Base-by-base conservation (phyloP, 1,140 invertebrate species). In the Probaryconus sp. region DNA sequence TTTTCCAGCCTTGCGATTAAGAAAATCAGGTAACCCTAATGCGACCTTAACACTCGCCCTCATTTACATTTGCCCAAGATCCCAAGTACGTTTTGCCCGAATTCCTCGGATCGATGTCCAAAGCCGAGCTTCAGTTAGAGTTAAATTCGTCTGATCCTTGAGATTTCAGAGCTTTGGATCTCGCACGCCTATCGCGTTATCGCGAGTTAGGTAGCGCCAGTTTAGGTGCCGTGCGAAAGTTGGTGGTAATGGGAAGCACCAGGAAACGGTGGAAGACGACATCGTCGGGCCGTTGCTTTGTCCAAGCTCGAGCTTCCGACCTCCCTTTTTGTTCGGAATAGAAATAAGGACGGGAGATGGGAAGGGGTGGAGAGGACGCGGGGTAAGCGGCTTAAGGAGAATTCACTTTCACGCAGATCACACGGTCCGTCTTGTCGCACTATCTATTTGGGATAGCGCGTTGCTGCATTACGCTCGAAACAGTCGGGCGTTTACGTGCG, bases 391-490 rank as follows among this genome's bases (percentile, higher is more conserved):
- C 76, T 78, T 80, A 77, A 72, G 65, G 71, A 56, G 77, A 76
- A 83, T 79, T 81, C 76, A 79, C 77, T 83, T 82, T 78, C 77
- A n/a, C 76, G 76, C 67, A 71, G 68, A 78, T 79, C 80, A 74
- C 74, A 73, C 53, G 40, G 61, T 69, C 69, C 69, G 76, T 73
- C 74, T 61, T 55, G 58, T 65, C 40, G 40, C 11, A 33, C 60
- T 55, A 68, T 68, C 71, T 74, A 69, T 58, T 68, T 58, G 50
- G 55, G 33, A 55, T 20, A 64, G 60, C 31, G 30, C 31, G 31
- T 33, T 33, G 16, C 24, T 21, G 45, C 28, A 16, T 47, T 47
- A 47, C 24, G 26, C 21, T 18, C 18, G 42, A 63, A 67, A 67
- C 50, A 50, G 55, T 9, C 28, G 26, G 26, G 31, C 38, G 24